Percentiles rank a stretch among this genome's conserved stretches.
phyloP scores from a whole-genome alignment of 2,113 vertebrate species.

The Thymallus thymallus region DNA sequence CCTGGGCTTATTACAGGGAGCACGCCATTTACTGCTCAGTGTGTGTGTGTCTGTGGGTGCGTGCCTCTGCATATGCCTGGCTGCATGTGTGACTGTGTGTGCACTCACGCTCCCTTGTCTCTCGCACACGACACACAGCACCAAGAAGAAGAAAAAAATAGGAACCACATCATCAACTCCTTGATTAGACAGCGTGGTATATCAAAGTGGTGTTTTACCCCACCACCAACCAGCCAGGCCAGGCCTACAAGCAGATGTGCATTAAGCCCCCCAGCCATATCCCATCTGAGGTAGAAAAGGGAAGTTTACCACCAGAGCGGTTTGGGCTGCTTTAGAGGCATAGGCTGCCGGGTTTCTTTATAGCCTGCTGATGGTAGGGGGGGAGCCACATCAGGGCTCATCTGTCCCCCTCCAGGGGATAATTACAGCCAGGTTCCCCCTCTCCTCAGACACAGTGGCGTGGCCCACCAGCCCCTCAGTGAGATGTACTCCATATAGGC shows the following conservation, averaged over 20 bases:
- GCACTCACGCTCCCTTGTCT: not conserved
- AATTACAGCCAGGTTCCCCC: conserved; percentile 20
- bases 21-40: conserved; percentile 11
- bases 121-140: not conserved
- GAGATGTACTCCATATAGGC: not conserved
- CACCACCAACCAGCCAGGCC: conserved; percentile 4
- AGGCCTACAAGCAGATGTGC: conserved; percentile 17
- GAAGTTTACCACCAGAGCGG: conserved; percentile 19
- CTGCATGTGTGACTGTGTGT: not conserved
- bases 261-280: conserved; percentile 10
- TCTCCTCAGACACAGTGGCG: not conserved
- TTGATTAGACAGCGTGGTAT: conserved; percentile 14
- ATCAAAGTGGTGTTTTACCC: conserved; percentile 22
- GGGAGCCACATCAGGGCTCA: conserved; percentile 31
- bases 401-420: conserved; percentile 2
- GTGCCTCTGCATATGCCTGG: conserved; percentile 1
- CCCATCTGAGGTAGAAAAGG: conserved; percentile 15
- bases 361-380: conserved; percentile 17
- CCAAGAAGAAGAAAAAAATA: not conserved
- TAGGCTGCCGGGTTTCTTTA: conserved; percentile 15
- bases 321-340: conserved; percentile 13
- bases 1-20: conserved; percentile 40
- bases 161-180: conserved; percentile 12
- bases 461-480: not conserved
- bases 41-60: conserved; percentile 6